Evolutionary conservation across 2,888 invertebrate species (phyloP).

Genomic region (Apotomis turbidana): DNA sequence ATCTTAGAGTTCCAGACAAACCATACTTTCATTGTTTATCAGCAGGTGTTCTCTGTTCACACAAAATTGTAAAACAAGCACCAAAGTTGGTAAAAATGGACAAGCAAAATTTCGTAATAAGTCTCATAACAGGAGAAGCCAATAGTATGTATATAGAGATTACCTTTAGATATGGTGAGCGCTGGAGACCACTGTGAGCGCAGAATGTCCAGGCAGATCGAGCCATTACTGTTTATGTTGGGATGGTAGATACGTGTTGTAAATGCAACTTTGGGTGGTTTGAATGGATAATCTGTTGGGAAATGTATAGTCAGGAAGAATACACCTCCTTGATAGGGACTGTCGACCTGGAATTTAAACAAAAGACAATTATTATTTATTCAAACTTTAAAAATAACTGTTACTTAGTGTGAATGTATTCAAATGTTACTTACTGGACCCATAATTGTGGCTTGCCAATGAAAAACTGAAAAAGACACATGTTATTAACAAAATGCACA

Average conservation of each 20-base stretch:
- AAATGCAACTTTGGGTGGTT: conserved; percentile 99
- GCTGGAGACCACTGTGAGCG: conserved; percentile 99
- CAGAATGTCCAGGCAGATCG: conserved; percentile 99
- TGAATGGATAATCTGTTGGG: conserved; percentile 99
- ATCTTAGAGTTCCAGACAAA: no score
- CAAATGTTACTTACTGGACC: conserved; percentile 94
- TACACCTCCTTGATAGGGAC: conserved; percentile 99
- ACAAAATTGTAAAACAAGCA: no score
- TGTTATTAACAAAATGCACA: conserved; percentile 40
- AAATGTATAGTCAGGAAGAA: conserved; percentile 99
- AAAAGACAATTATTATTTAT: neutral
- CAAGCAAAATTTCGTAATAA: no score
- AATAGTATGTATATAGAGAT: conserved; percentile 24
- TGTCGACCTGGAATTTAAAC: conserved; percentile 91
- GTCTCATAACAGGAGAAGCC: no score
- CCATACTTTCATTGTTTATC: no score
- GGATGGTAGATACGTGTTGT: conserved; percentile 99
- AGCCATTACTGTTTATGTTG: conserved; percentile 99
- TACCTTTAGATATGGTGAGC: conserved; percentile 99
- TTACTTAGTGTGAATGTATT: neutral
- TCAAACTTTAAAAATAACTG: neutral
- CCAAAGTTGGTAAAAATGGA: no score
- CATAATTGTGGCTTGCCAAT: conserved; percentile 99
- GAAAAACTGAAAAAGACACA: conserved; percentile 93
- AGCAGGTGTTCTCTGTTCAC: no score